These are phyloP conservation scores for Sphaeridia pumilis DNA, from an alignment of 2,888 invertebrate genomes.

Conservation along the genomic window DNA sequence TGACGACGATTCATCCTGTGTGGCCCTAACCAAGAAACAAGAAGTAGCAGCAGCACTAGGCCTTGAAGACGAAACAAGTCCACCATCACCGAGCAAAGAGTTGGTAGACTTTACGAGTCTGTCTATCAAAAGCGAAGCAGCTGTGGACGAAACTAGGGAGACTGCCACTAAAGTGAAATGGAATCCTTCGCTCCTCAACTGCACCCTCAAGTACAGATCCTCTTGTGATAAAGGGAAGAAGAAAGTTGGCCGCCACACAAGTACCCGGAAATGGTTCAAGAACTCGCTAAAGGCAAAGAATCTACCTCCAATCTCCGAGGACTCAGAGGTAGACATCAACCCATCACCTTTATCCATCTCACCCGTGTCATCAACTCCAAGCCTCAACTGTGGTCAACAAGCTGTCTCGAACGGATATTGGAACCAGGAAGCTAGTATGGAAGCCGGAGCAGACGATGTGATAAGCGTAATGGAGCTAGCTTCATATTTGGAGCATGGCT, in stretches of 20 bases:
- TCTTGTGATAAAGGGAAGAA: neutral
- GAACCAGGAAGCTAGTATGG: constrained; percentile 54
- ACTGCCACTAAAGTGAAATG: neutral
- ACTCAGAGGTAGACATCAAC: constrained; percentile 8
- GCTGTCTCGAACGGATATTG: constrained; percentile 48
- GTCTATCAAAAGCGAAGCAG: constrained; percentile 5
- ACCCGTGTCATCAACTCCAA: constrained; percentile 5
- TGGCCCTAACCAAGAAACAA: no score
- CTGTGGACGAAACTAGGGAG: neutral
- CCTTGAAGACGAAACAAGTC: neutral
- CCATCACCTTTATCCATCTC: neutral
- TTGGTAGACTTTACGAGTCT: constrained; percentile 15
- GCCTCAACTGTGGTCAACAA: constrained; percentile 31
- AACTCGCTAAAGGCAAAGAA: neutral
- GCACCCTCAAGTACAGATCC: constrained; percentile 1
- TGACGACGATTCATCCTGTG: neutral
- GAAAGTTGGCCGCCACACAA: neutral
- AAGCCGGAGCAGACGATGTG: constrained; percentile 52
- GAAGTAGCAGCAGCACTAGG: neutral
- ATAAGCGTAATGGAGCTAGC: constrained; percentile 91
- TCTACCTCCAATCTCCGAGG: constrained; percentile 26
- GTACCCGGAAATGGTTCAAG: constrained; percentile 9
- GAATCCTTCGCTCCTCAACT: constrained; percentile 10
- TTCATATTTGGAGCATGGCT: constrained; percentile 87
- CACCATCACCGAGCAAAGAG: neutral